phyloP scores from a whole-genome alignment of 2,888 invertebrate genomes.

The Beris morrisii region DNA sequence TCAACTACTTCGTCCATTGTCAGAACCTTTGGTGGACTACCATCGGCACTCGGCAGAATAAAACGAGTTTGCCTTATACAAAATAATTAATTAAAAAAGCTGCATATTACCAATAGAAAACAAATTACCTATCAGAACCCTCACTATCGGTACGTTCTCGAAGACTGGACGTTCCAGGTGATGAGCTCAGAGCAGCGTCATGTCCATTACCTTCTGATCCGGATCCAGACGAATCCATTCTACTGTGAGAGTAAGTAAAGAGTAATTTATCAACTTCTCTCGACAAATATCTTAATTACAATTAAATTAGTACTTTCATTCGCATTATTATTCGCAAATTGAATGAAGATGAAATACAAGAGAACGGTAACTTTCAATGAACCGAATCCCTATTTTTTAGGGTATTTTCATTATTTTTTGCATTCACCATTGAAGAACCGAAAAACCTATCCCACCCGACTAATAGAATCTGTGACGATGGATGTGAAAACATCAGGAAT shows the following conservation, averaged over 20 bases:
- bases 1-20: conserved; percentile 53
- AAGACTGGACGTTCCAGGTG: conserved; percentile 41
- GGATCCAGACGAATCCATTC: conserved; percentile 44
- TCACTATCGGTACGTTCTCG: conserved; percentile 54
- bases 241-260: conserved; percentile 29
- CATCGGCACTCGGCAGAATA: conserved; percentile 53
- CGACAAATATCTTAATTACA: too few relatives aligned
- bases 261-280: too few relatives aligned
- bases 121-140: conserved; percentile 49
- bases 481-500: too few relatives aligned
- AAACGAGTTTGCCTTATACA: conserved; percentile 43
- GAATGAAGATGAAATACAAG: too few relatives aligned
- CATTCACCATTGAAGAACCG: too few relatives aligned
- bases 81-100: conserved; percentile 10
- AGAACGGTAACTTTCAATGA: too few relatives aligned
- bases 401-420: too few relatives aligned
- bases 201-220: conserved; percentile 40
- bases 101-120: background rate
- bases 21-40: conserved; percentile 55
- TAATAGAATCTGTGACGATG: too few relatives aligned
- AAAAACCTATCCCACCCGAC: too few relatives aligned
- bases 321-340: too few relatives aligned
- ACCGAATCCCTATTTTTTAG: too few relatives aligned
- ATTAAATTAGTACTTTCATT: too few relatives aligned
- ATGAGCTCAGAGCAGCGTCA: conserved; percentile 41